Base-by-base conservation (phyloP, 2,113 vertebrate genomes). In the Cygnus atratus region DNA sequence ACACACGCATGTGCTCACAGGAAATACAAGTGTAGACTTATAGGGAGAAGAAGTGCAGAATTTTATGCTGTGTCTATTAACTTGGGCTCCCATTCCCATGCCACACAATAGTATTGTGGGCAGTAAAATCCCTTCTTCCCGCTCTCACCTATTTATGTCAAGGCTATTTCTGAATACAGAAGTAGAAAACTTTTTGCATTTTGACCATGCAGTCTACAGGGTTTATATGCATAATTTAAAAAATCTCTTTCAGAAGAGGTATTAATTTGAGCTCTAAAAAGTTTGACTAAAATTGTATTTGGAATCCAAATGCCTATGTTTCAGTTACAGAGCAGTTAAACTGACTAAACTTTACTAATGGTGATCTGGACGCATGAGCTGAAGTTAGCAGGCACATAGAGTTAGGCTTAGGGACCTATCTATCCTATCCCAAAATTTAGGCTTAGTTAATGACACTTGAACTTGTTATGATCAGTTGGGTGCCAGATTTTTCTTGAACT, bases 401-500 rank as follows among this genome's bases (percentile, higher is more conserved):
- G 85, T 75, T 62, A 90, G 70, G n/a, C 31, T 18, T 26, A 81
- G 55, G 61, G 65, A 87, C 58, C 26, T 54, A 92, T 58, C 22
- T 48, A 88, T 87, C 54, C 80, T 72, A 87, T 43, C 22, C 35
- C 52, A 79, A 61, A 75, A 37, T 87, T 78, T 62, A 84, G 86
- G 7, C 54, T 92, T 81, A 66, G 83, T 94, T 92, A 88, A 74
- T 66, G 86, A 94, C 44, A 79, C 43, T 89, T 93, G 80, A 87
- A 94, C 44, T 87, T 90, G 39, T 72, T 88, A 84, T 33, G 28
- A 41, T 82, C 66, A 0, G 19, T 41, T 70, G 54, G 77, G 19
- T 55, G 73, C 86, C 76, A 92, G 54, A 25, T 92, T 95, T 66
- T 93, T 87, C 76, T 87, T 73, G 43, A 87, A 73, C 61, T 96